A percentile compares a stretch with the other conserved stretches of the same genome.
These are phyloP conservation scores for Valencia hispanica DNA, from an alignment of 2,797 vertebrate species.

Conservation along the genomic window DNA sequence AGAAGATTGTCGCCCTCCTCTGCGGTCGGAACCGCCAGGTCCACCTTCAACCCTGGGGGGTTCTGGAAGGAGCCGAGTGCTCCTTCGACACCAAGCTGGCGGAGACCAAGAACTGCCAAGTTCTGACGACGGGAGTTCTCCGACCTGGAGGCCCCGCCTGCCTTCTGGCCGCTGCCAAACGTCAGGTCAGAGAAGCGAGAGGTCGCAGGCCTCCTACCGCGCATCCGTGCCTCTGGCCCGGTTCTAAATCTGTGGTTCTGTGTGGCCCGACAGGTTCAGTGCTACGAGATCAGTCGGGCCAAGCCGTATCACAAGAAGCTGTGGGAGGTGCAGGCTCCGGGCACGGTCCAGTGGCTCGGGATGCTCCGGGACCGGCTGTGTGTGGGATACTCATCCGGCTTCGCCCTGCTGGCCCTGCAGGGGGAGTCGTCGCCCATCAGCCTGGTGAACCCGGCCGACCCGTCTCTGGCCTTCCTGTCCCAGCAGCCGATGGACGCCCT, in stretches of 20 bases:
- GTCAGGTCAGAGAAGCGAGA: slow-evolving; percentile 62
- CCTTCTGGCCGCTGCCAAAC: slow-evolving; percentile 91
- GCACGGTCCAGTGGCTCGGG: slow-evolving; percentile 91
- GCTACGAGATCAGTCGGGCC: slow-evolving; percentile 89
- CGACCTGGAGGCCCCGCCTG: slow-evolving; percentile 85
- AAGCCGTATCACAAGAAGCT: slow-evolving; percentile 89
- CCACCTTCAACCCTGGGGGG: slow-evolving; percentile 90
- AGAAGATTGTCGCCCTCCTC: slow-evolving; percentile 88
- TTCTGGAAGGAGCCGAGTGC: slow-evolving; percentile 89
- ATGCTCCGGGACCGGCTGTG: slow-evolving; percentile 91
- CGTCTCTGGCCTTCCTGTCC: slow-evolving; percentile 92
- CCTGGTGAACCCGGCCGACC: slow-evolving; percentile 91
- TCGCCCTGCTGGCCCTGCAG: slow-evolving; percentile 92
- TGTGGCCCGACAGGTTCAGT: slow-evolving; percentile 81
- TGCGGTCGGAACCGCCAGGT: slow-evolving; percentile 93
- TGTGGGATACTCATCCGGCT: slow-evolving; percentile 94
- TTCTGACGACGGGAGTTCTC: slow-evolving; percentile 84
- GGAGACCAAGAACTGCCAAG: slow-evolving; percentile 95
- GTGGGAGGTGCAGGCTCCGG: slow-evolving; percentile 90
- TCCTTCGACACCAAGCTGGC: slow-evolving; percentile 89
- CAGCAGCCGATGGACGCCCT: slow-evolving; percentile 92
- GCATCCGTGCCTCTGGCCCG: not conserved
- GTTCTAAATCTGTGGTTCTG: not conserved
- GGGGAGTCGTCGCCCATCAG: slow-evolving; percentile 92
- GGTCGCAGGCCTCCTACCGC: not conserved